Conservation (phyloP, 1,140 invertebrate species). For the Drosophila malerkotliana region DNA sequence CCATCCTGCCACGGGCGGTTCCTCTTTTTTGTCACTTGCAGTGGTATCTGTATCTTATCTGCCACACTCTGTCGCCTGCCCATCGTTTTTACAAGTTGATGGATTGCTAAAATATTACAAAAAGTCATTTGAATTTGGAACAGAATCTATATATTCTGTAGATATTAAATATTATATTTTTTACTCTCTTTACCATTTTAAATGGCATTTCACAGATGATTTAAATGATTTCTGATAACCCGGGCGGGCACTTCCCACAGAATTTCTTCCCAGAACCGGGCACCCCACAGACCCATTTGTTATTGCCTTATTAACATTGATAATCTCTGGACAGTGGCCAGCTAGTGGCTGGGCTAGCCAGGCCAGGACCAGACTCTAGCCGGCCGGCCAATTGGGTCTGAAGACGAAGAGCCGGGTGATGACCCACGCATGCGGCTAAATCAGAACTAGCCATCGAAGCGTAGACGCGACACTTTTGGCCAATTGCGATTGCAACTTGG, state of each 20-base stretch:
- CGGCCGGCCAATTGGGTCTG: conserved; percentile 4
- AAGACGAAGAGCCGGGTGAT: conserved; percentile 29
- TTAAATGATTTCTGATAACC: conserved; percentile 56
- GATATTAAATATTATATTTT: not conserved
- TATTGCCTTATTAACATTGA: conserved; percentile 79
- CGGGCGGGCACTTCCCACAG: conserved; percentile 26
- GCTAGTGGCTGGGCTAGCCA: conserved; percentile 15
- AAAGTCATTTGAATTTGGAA: not conserved
- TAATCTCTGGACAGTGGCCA: conserved; percentile 77
- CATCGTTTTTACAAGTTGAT: conserved; percentile 53
- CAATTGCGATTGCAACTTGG: conserved; percentile 54
- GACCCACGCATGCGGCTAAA: conserved; percentile 62
- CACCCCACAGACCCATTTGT: conserved; percentile 45
- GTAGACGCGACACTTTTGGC: conserved; percentile 74
- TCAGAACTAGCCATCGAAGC: conserved; percentile 59
- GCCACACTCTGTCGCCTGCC: conserved; percentile 11
- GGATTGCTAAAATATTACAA: conserved; percentile 20
- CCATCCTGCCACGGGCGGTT: not conserved
- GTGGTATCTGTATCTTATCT: conserved; percentile 27
- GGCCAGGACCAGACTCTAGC: conserved; percentile 2
- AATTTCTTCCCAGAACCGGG: conserved; percentile 36
- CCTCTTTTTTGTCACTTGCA: conserved; percentile 12
- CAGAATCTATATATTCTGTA: not conserved
- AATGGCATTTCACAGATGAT: conserved; percentile 66
- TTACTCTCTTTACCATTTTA: not conserved